These are phyloP conservation scores for Carcinoscorpius rotundicauda DNA, from an alignment of 1,140 invertebrate genomes.

Conservation along the genomic window DNA sequence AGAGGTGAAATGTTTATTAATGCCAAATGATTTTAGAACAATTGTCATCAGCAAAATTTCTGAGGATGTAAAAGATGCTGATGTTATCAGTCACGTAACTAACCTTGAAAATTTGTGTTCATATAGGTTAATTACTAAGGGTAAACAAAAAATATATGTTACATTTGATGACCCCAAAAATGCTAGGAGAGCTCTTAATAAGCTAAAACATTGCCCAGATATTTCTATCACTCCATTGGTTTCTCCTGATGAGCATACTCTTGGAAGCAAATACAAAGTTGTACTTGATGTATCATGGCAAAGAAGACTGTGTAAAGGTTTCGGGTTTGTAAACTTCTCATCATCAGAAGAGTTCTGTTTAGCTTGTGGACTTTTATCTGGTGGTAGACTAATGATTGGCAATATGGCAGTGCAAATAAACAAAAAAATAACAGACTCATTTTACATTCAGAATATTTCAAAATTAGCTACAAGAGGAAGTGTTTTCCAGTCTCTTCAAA, in stretches of 20 bases:
- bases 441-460: no score
- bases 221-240: no score
- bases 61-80: not conserved
- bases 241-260: not conserved
- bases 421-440: no score
- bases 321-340: not conserved
- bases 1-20: constrained; percentile 11
- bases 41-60: not conserved
- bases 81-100: not conserved
- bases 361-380: no score
- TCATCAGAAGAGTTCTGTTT: no score
- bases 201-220: not conserved
- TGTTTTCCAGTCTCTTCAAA: no score
- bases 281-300: not conserved
- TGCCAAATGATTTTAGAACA: constrained; percentile 11
- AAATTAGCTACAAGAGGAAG: no score
- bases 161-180: not conserved
- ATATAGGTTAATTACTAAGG: not conserved
- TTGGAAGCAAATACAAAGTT: not conserved
- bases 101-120: not conserved
- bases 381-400: no score
- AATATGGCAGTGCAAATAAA: no score
- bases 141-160: not conserved
- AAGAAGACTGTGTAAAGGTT: not conserved
- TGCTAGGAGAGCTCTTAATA: not conserved